Percentiles rank a stretch among this genome's conserved stretches.
These are phyloP conservation scores for Athalia rosae DNA, from an alignment of 2,888 invertebrate species.

Conservation along the genomic window DNA sequence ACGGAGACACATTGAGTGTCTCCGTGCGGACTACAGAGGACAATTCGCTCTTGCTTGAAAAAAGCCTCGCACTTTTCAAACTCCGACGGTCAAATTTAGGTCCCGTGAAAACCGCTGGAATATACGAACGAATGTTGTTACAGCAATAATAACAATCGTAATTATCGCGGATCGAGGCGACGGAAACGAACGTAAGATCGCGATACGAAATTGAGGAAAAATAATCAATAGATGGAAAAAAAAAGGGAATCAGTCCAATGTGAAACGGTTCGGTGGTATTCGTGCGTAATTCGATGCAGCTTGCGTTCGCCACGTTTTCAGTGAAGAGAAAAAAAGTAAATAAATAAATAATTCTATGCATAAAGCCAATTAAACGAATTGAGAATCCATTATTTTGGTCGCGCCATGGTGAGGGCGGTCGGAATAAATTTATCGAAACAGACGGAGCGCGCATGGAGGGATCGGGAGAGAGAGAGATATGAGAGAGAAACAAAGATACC, in stretches of 20 bases:
- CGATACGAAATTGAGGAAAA: not conserved
- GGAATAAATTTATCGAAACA: constrained; percentile 43
- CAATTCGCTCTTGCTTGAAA: too few species aligned
- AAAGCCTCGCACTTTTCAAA: too few species aligned
- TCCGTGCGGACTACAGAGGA: not conserved
- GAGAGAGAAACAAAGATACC: not conserved
- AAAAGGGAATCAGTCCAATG: too few species aligned
- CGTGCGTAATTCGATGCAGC: not conserved
- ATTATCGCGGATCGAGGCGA: not conserved
- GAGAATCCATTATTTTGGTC: constrained; percentile 40
- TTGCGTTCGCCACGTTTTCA: constrained; percentile 4
- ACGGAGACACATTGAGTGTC: not conserved
- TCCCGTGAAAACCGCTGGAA: not conserved
- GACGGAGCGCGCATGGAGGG: constrained; percentile 6
- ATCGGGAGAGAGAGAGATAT: not conserved
- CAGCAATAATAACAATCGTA: not conserved
- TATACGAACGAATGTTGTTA: not conserved
- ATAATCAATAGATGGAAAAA: not conserved
- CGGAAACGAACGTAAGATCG: constrained; percentile 2
- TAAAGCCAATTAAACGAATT: constrained; percentile 37
- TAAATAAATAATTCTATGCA: constrained; percentile 16
- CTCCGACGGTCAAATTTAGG: too few species aligned
- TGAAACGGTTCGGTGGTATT: too few species aligned
- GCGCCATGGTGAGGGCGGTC: constrained; percentile 16
- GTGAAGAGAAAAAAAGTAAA: not conserved